Evolutionary conservation across 2,113 vertebrate genomes (phyloP), one percentile per base, ranked within the genome.

Genomic region (Paralichthys olivaceus): DNA sequence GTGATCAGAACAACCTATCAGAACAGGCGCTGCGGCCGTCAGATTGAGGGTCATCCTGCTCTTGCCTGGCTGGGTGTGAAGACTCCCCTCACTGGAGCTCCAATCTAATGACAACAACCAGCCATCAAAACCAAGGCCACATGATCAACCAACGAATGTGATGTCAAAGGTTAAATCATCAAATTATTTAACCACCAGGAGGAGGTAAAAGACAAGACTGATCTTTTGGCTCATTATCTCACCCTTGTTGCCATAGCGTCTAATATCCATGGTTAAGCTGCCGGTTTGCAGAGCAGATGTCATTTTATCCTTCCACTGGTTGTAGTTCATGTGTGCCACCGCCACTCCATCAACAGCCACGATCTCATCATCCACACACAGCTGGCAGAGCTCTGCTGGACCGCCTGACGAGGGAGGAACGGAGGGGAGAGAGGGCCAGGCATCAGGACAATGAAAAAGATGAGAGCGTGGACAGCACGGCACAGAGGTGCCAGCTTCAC

Each of bases 1-100:
- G 83, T 90, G 95, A 90, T 96, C 95, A 40, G 95, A 81, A 63
- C 92, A 92, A 94, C 96, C 96, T 94, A 95, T 93, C 94, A 96
- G 94, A 93, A 95, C 91, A 82, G 95, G 94, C 91, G 88, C 94
- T 88, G 95, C 83, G 92, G 95, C 91, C 85, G 96, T 97, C 92
- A 98, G 95, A 96, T 97, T 96, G 93, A 98, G 94, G 89, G 95
- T 96, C 95, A 95, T 94, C 92, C 95, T 95, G 92, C 86, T 96
- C 94, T 92, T 93, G 92, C 87, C 95, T 87, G 94, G 94, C 88
- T 94, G 94, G 93, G 88, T 95, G 93, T 91, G 92, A 89, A 91
- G 94, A 91, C 92, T 93, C 91, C 59, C 79, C 34, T 87, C 81
- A 64, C 71, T 75, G 58, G 83, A 94, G 93, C 90, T 95, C 96